These are phyloP conservation scores for Aldabrachelys gigantea DNA, from an alignment of 2,113 vertebrate genomes.

Conservation along the genomic window DNA sequence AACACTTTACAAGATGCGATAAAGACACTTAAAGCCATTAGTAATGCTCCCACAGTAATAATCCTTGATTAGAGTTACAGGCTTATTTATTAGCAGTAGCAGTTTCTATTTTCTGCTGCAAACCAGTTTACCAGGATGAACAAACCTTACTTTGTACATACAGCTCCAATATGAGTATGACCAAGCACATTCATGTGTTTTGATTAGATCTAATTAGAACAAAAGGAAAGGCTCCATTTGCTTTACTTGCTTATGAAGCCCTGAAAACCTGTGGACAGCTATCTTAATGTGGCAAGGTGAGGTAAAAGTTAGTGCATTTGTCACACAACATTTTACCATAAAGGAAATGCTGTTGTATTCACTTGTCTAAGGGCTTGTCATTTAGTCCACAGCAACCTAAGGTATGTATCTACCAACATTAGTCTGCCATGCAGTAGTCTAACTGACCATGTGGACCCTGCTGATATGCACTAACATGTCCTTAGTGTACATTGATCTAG, in stretches of 20 bases:
- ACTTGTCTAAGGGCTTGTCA: not conserved
- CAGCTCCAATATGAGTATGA: not conserved
- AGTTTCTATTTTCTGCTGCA: constrained; percentile 21
- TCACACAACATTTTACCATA: rapidly evolving
- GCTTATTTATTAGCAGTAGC: constrained; percentile 36
- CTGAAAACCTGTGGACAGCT: not conserved
- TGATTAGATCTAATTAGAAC: constrained; percentile 16
- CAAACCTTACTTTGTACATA: constrained; percentile 37
- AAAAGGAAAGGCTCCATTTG: not conserved
- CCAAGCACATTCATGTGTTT: constrained; percentile 7
- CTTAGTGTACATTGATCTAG: not conserved
- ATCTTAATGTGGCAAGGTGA: not conserved
- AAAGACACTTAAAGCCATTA: constrained; percentile 59
- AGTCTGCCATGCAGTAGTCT: not conserved
- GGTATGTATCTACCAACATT: not conserved
- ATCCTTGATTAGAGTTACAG: constrained; percentile 40
- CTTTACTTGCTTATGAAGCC: not conserved
- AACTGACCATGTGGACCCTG: not conserved
- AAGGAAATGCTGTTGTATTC: not conserved
- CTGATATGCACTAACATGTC: not conserved
- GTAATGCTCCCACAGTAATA: constrained; percentile 27
- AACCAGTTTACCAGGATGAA: constrained; percentile 32
- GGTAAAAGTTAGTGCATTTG: not conserved
- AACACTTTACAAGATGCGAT: constrained; percentile 45
- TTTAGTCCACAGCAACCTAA: too few relatives aligned